Conservation (phyloP, 2,888 invertebrate genomes). For the Cinara cedri region DNA sequence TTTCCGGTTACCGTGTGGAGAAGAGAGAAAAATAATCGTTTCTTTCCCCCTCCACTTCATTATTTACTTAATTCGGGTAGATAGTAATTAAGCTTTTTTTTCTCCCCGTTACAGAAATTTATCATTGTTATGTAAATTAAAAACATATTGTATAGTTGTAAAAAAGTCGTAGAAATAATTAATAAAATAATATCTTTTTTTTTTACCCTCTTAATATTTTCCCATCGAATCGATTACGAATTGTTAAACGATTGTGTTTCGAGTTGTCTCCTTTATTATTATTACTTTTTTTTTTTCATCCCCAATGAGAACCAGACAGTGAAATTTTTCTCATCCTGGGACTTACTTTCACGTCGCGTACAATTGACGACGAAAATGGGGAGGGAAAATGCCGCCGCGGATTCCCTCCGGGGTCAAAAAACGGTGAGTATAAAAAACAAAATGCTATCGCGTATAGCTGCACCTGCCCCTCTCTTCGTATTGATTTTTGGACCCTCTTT, state of each 20-base stretch:
- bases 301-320: conserved; percentile 53
- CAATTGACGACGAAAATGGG: conserved; percentile 16
- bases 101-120: no score
- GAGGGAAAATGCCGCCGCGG: conserved; percentile 33
- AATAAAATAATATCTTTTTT: no score
- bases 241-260: background rate
- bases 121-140: no score
- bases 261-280: background rate
- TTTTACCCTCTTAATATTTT: background rate
- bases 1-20: no score
- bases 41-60: background rate
- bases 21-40: no score
- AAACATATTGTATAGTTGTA: no score
- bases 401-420: conserved; percentile 55
- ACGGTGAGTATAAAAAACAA: conserved; percentile 41
- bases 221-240: conserved; percentile 11
- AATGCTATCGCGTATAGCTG: background rate
- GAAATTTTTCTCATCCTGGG: conserved; percentile 48
- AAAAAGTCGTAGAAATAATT: no score
- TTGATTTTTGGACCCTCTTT: conserved; percentile 56
- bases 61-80: background rate
- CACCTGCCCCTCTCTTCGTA: conserved; percentile 52
- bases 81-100: background rate
- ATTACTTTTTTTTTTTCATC: background rate
- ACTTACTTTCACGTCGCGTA: conserved; percentile 22